Evolutionary conservation across 2,113 vertebrate species (phyloP).

Genomic region (Oxyura jamaicensis): DNA sequence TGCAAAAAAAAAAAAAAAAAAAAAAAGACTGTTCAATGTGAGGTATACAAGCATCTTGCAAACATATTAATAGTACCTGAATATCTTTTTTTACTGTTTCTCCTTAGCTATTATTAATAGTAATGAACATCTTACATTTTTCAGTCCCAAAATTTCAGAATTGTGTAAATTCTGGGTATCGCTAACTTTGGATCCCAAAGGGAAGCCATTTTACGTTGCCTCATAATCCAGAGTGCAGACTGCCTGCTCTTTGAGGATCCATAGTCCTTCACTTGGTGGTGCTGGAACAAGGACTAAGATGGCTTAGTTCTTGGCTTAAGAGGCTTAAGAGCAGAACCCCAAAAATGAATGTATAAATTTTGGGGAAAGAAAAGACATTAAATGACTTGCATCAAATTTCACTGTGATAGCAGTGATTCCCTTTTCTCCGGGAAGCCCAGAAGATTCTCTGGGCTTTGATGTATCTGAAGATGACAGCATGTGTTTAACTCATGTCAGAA

Average conservation of each 20-base stretch:
- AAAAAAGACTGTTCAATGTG: background rate
- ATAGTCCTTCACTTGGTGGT: background rate
- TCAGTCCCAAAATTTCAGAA: background rate
- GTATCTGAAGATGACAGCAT: background rate
- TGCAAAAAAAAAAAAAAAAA: background rate
- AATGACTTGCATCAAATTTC: background rate
- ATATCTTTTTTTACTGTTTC: background rate
- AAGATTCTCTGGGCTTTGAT: background rate
- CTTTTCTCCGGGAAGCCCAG: background rate
- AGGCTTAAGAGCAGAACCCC: background rate
- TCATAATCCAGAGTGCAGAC: background rate
- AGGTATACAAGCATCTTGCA: constrained; percentile 5
- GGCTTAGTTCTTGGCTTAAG: background rate
- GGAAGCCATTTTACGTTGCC: background rate
- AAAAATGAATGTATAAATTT: background rate
- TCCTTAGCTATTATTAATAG: background rate
- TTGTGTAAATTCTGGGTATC: background rate
- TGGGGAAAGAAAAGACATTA: background rate
- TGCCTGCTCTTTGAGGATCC: background rate
- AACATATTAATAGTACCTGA: background rate
- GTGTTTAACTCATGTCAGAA: background rate
- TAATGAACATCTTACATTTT: background rate
- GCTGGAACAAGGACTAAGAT: background rate
- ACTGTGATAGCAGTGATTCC: background rate
- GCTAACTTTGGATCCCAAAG: background rate